A percentile compares a stretch with the other conserved stretches of the same genome.
Conservation (phyloP, 1,140 invertebrate genomes). For the Bradysia coprophila region DNA sequence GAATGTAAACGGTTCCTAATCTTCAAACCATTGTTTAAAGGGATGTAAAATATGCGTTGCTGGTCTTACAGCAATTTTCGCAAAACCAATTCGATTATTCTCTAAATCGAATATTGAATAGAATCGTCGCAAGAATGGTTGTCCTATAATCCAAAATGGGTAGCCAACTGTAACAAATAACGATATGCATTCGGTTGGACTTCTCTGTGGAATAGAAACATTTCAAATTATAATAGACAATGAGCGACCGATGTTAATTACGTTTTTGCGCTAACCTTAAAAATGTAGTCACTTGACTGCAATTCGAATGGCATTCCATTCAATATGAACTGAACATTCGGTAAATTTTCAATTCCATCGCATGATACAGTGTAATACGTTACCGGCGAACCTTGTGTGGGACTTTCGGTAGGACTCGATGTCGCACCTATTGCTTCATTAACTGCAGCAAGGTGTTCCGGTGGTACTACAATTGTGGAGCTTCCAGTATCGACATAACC, state of each 20-base stretch:
- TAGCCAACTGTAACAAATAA: not conserved
- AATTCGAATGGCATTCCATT: slow-evolving; percentile 10
- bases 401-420: slow-evolving; percentile 1
- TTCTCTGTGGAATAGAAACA: not conserved
- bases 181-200: too few relatives aligned
- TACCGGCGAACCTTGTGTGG: slow-evolving; percentile 2
- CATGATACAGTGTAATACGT: slow-evolving; percentile 9
- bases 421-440: slow-evolving; percentile 9
- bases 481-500: slow-evolving; percentile 62
- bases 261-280: too few relatives aligned
- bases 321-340: slow-evolving; percentile 10
- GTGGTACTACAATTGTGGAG: slow-evolving; percentile 49
- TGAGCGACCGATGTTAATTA: not conserved
- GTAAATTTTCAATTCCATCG: slow-evolving; percentile 4
- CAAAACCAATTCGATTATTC: slow-evolving; percentile 44
- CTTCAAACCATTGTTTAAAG: too few relatives aligned
- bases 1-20: too few relatives aligned
- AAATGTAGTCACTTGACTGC: slow-evolving; percentile 7
- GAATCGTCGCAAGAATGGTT: slow-evolving; percentile 48
- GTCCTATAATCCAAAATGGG: slow-evolving; percentile 14
- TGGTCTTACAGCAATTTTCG: too few relatives aligned
- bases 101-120: slow-evolving; percentile 53
- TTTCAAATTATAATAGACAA: not conserved
- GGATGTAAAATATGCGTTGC: too few relatives aligned
- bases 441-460: slow-evolving; percentile 21